phyloP scores from a whole-genome alignment of 1,140 invertebrate genomes.

The Marisa cornuarietis region DNA sequence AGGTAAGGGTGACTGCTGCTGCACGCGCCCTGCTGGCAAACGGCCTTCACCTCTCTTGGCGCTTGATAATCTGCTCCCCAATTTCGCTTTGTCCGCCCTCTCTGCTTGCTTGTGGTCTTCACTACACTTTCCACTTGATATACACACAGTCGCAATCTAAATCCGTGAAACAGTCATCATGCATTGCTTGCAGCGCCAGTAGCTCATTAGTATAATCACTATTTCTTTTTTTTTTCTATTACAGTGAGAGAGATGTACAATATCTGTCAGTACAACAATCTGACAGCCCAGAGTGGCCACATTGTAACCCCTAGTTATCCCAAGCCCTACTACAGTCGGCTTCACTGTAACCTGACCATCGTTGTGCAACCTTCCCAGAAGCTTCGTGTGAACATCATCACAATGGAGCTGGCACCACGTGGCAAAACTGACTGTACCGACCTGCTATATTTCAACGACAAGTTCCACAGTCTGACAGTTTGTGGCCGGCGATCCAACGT shows the following conservation, averaged over 20 bases:
- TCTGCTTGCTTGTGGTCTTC: background rate
- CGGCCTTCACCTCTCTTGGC: too few relatives aligned
- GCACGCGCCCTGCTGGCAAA: too few relatives aligned
- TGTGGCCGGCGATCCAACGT: conserved; percentile 54
- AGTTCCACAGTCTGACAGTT: conserved; percentile 49
- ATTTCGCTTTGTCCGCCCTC: too few relatives aligned
- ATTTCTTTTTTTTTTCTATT: conserved; percentile 12
- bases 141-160: background rate
- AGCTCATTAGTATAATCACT: background rate
- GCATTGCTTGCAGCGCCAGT: background rate
- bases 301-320: conserved; percentile 59
- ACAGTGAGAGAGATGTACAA: conserved; percentile 45
- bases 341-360: conserved; percentile 45
- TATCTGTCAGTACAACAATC: conserved; percentile 44
- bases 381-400: conserved; percentile 52
- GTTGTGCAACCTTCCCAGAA: conserved; percentile 45
- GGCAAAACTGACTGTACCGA: conserved; percentile 53
- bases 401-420: conserved; percentile 54
- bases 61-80: too few relatives aligned
- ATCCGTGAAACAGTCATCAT: background rate
- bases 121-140: too few relatives aligned
- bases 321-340: conserved; percentile 45
- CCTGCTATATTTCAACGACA: conserved; percentile 54
- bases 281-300: conserved; percentile 54
- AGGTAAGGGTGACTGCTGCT: too few relatives aligned